Evolutionary conservation across 2,888 invertebrate species (phyloP), one percentile per base, ranked within the genome.

Genomic region (Liodrosophila aerea): DNA sequence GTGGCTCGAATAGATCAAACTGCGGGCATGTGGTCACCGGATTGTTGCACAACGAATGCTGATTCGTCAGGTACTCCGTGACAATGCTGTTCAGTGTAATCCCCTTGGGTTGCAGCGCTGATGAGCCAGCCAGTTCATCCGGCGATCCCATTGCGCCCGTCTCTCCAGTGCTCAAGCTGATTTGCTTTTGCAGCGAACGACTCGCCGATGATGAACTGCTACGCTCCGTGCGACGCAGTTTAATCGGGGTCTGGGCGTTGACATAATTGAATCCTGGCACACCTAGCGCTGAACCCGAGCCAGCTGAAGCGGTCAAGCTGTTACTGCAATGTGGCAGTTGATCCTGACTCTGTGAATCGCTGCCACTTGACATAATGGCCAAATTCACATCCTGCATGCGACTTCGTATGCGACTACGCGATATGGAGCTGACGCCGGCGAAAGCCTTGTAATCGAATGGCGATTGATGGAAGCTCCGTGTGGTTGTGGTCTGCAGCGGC

Each of bases 21-120:
- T 97, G 97, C 0, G 99, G 98, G 90, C 98, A 99, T 0, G 98
- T 98, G 29, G 96, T 96, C 91, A 99, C 97, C 0, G 99, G 99
- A 90, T 98, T 97, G 91, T 96, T 96, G 91, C 99, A 99, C 5
- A 97, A 91, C n/a, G 98, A 95, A 91, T 99, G 99, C 90, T 99
- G 99, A 91, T 98, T 97, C 78, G 97, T 95, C 49, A 99, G 92
- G 91, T 98, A 99, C 90, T 98, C 98, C 0, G 97, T 98, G 68
- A 99, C 96, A 85, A 99, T 98, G 37, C 95, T 95, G 89, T 97
- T 96, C 16, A 99, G 91, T 0, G 95, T 95, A 52, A 97, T 93
- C 5, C 88, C 87, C 60, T 87, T 87, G 94, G 93, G 37, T 82
- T 87, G 46, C 11, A 74, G 16, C 5, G 64, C 40, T 46, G 71